Percentiles rank a stretch among this genome's conserved stretches.
Conservation (phyloP, 1,140 invertebrate genomes). For the Neodiprion virginianus region DNA sequence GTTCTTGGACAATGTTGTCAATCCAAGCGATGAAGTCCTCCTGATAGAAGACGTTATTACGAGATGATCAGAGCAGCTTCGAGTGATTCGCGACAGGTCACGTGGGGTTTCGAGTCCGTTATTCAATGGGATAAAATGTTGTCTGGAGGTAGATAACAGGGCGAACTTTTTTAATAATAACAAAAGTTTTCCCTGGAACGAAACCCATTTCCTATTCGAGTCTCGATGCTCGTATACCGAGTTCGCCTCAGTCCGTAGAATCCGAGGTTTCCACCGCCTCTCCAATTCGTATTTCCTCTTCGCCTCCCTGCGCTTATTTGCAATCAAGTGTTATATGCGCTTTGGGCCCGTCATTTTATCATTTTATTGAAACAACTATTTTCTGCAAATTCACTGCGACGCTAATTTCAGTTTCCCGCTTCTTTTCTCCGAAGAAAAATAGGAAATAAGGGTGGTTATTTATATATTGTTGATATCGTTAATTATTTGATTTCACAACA, state of each 20-base stretch:
- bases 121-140: slow-evolving; percentile 29
- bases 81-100: neutral
- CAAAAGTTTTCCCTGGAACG: slow-evolving; percentile 28
- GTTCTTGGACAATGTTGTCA: too few relatives aligned
- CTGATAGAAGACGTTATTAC: too few relatives aligned
- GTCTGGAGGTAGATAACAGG: slow-evolving; percentile 39
- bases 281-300: neutral
- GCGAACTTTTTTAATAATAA: slow-evolving; percentile 51
- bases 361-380: too few relatives aligned
- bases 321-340: slow-evolving; percentile 28
- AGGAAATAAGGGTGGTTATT: too few relatives aligned
- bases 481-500: too few relatives aligned
- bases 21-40: too few relatives aligned
- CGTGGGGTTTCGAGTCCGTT: neutral
- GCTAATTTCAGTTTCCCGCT: too few relatives aligned
- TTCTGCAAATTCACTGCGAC: too few relatives aligned
- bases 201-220: neutral
- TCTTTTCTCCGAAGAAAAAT: too few relatives aligned
- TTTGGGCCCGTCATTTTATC: neutral
- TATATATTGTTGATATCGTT: too few relatives aligned
- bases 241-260: neutral
- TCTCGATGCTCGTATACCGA: slow-evolving; percentile 20
- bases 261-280: slow-evolving; percentile 16
- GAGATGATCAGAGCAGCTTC: too few relatives aligned
- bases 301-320: slow-evolving; percentile 13